A percentile compares a stretch with the other conserved stretches of the same genome.
phyloP scores from a whole-genome alignment of 2,888 invertebrate species.

The Lasioglossum villosulum region DNA sequence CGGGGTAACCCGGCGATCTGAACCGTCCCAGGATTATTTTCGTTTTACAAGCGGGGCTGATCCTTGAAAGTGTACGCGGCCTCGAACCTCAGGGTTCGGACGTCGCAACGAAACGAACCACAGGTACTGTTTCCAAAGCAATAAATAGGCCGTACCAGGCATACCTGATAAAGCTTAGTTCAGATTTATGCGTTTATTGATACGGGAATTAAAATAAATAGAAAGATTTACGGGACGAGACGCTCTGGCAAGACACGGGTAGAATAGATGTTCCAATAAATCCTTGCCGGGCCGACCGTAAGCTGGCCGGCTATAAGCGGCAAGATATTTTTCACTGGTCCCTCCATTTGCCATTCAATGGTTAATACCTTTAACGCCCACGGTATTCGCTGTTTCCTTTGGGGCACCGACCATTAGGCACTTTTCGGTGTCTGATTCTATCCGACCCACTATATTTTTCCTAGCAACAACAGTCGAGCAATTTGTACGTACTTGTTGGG shows the following conservation, averaged over 20 bases:
- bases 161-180: background rate
- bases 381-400: background rate
- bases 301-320: background rate
- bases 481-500: background rate
- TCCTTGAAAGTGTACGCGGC: conserved; percentile 11
- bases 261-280: background rate
- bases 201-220: background rate
- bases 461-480: background rate
- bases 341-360: background rate
- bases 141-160: background rate
- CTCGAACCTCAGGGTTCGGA: too few species aligned
- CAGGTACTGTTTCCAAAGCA: background rate
- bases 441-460: background rate
- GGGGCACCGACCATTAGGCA: background rate
- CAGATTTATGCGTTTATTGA: conserved; percentile 1
- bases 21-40: conserved; percentile 5
- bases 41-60: conserved; percentile 14
- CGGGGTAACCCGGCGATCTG: background rate
- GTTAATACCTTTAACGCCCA: background rate
- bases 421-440: background rate
- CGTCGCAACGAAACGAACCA: background rate
- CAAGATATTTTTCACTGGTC: background rate
- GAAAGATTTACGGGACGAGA: background rate
- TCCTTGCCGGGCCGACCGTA: background rate
- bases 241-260: background rate